Base-by-base conservation (phyloP, 1,140 invertebrate genomes). In the Carcinoscorpius rotundicauda region DNA sequence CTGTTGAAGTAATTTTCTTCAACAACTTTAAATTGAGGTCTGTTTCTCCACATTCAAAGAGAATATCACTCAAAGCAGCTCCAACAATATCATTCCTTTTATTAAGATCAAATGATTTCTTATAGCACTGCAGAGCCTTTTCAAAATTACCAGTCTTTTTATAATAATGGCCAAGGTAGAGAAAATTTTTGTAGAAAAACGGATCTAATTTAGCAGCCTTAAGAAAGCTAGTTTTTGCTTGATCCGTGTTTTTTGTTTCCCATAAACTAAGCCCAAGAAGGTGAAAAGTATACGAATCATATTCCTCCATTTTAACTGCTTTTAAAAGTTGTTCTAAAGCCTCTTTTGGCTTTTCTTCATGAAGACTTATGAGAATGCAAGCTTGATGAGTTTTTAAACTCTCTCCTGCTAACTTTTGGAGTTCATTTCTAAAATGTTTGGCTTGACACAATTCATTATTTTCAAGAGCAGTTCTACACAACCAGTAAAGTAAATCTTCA, bases 61-160 rank as follows among this genome's bases (percentile, higher is more conserved):
- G 87, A 51, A 86, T 79, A 71, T 86, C 85, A 76, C 88, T 90
- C 11, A 93, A 78, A 67, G 84, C 82, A 73, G 85, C 82, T 48
- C 86, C 86, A 65, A 84, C 84, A 68, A 84, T 80, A 53, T 81
- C 79, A 64, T 82, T 83, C 64, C 80, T 76, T 29, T 81, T 80
- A 78, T 89, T 86, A 3, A 94, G 79, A 71, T 84, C 84, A 65
- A 87, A 82, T 51, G 87, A 84, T 76, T 90, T 92, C 74, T 91
- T 84, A 75, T 85, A 92, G 78, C 90, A 95, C 73, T 86, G 86
- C 69, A 82, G 83, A 4, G 87, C 84, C 72, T 87, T 85, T 53
- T 64, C 65, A 56, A 48, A 63, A 65, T 11, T 62, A 60, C 76
- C 78, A 63, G 79, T 71, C 68, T 82, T 71, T 70, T 78, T 72